Evolutionary conservation across 2,888 invertebrate genomes (phyloP), one percentile per base, ranked within the genome.

Genomic region (Ennomos erosarius): DNA sequence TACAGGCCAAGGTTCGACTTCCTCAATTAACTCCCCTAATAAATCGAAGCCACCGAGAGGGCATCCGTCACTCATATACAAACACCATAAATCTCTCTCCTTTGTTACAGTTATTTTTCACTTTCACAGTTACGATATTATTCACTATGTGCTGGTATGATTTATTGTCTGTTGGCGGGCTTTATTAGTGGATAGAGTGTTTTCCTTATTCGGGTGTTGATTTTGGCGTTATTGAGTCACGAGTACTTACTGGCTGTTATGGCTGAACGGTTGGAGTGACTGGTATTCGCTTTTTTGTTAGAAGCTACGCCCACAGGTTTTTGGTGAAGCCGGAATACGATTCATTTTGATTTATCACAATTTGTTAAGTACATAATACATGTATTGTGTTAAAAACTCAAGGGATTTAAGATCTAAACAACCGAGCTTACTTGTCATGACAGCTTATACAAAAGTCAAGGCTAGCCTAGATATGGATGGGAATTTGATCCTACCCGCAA

Each of bases 41-140:
- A 69, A 67, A 69, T 67, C 66, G 68, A 67, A 65, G 55, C 56
- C 50, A 16, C 51, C 51, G 47, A 53, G 66, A 66, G 60, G 62
- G 67, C 71, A 76, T 73, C 76, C 73, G 72, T 81, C 78, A 79
- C 71, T 75, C 73, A 70, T 69, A 69, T 66, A 73, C 78, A 81
- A 84, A 81, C 81, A 82, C 72, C 74, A 85, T 87, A 85, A 87
- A 87, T 87, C 85, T 76, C 53, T 65, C 63, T 44, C 68, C 67
- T 70, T 74, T 74, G 71, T 57, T 81, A 79, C 74, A 76, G 82
- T 82, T 84, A 85, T 84, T 83, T 85, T 86, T 84, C 78, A 79
- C 76, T 70, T 70, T 65, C 67, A 53, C 71, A 61, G 70, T 65
- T 65, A 65, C 64, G 73, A 68, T 75, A 74, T 79, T 78, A 69